Percentiles rank a stretch among this genome's conserved stretches.
phyloP scores from a whole-genome alignment of 2,113 vertebrate genomes.

The Crotalus horridus region DNA sequence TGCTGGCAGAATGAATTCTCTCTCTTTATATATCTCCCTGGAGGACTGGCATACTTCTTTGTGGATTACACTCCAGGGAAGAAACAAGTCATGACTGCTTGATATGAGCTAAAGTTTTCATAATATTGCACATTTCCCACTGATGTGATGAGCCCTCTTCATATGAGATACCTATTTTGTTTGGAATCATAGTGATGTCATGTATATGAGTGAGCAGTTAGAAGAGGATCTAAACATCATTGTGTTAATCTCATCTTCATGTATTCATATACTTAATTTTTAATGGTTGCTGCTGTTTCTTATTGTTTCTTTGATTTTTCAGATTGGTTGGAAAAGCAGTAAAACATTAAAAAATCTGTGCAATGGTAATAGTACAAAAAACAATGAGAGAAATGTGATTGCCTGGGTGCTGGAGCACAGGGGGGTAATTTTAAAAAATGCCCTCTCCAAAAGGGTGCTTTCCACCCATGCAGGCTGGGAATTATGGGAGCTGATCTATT shows the following conservation, averaged over 20 bases:
- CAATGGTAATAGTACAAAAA: neutral
- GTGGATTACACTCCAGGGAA: neutral
- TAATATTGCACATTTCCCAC: neutral
- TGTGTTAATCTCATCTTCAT: neutral
- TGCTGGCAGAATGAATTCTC: neutral
- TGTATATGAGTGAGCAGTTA: neutral
- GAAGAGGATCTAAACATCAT: neutral
- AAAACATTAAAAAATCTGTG: neutral
- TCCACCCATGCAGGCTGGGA: neutral
- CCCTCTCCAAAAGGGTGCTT: neutral
- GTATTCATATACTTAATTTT: neutral
- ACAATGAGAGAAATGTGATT: neutral
- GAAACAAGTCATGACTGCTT: neutral
- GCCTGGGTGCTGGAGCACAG: neutral
- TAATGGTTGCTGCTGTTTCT: neutral
- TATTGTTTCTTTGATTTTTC: neutral
- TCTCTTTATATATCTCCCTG: neutral
- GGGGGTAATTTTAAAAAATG: neutral
- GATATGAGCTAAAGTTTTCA: neutral
- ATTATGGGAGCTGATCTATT: neutral
- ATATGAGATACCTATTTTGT: neutral
- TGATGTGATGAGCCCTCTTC: neutral
- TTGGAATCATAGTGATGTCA: neutral
- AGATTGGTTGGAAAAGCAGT: neutral
- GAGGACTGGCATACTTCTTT: neutral